Conservation (phyloP, 1,140 invertebrate species). For the Diuraphis noxia region DNA sequence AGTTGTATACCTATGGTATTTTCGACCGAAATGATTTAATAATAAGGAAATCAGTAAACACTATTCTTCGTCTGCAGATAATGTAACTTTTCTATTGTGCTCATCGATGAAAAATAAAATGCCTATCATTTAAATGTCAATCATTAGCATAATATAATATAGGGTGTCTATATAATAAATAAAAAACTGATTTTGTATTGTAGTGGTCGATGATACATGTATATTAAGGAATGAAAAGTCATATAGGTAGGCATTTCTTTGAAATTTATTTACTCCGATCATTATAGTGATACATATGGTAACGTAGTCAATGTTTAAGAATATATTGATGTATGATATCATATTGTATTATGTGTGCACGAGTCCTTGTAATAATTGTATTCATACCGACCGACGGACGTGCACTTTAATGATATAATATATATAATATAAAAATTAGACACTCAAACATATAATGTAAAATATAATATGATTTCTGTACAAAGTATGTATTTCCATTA, state of each 20-base stretch:
- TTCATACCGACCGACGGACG: background rate
- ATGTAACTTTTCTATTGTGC: background rate
- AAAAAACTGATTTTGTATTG: background rate
- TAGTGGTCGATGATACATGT: background rate
- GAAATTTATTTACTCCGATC: background rate
- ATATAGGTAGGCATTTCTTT: background rate
- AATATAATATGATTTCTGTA: slow-evolving; percentile 33
- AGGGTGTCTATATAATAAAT: background rate
- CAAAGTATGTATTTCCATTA: background rate
- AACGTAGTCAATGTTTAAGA: slow-evolving; percentile 5
- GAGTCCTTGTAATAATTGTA: background rate
- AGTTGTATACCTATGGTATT: background rate
- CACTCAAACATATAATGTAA: background rate
- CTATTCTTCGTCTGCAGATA: background rate
- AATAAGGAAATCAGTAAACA: background rate
- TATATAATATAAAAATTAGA: slow-evolving; percentile 7
- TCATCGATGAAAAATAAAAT: background rate
- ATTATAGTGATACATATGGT: slow-evolving; percentile 32
- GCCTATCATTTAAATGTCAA: background rate
- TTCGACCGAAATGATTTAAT: background rate
- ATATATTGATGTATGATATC: background rate
- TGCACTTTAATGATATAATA: background rate
- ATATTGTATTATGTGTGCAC: background rate
- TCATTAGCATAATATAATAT: slow-evolving; percentile 19
- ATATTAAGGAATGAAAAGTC: background rate